These are phyloP conservation scores for Matsumyia berberina DNA, from an alignment of 2,888 invertebrate genomes.

Conservation along the genomic window DNA sequence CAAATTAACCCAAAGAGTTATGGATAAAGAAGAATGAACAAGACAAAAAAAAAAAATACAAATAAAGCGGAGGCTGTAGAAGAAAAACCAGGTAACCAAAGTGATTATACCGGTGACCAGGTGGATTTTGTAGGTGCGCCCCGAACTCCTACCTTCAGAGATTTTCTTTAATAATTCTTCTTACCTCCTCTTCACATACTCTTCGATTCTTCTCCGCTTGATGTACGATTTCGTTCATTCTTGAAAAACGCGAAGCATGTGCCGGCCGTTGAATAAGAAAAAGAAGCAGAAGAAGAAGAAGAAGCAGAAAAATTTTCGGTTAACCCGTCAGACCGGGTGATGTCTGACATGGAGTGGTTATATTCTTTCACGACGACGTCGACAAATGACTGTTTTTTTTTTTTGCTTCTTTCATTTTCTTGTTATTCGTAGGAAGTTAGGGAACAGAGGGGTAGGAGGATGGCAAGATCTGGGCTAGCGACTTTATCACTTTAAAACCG, in stretches of 20 bases:
- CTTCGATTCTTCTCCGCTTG: not conserved
- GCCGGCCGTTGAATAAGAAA: slow-evolving; percentile 29
- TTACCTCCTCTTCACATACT: not conserved
- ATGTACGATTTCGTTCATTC: slow-evolving; percentile 58
- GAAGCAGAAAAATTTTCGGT: slow-evolving; percentile 58
- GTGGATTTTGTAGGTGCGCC: slow-evolving; percentile 74
- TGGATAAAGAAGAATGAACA: slow-evolving; percentile 58
- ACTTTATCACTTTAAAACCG: slow-evolving; percentile 57
- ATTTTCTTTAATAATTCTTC: slow-evolving; percentile 42
- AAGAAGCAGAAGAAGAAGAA: slow-evolving; percentile 32
- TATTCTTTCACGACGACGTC: slow-evolving; percentile 67
- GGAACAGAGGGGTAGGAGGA: slow-evolving; percentile 25
- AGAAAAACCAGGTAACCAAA: slow-evolving; percentile 60
- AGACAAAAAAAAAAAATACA: slow-evolving; percentile 4
- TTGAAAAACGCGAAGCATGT: slow-evolving; percentile 62
- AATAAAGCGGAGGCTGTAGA: slow-evolving; percentile 34
- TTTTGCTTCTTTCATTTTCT: slow-evolving; percentile 47
- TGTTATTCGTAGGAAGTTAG: slow-evolving; percentile 53
- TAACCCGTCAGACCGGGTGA: slow-evolving; percentile 73
- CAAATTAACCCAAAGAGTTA: slow-evolving; percentile 80
- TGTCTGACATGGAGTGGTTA: slow-evolving; percentile 65
- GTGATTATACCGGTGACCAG: slow-evolving; percentile 71
- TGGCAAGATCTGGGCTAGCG: slow-evolving; percentile 46
- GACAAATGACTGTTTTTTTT: slow-evolving; percentile 67
- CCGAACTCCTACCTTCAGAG: slow-evolving; percentile 50